phyloP scores from a whole-genome alignment of 1,140 invertebrate species.

The Zophobas atratus region DNA sequence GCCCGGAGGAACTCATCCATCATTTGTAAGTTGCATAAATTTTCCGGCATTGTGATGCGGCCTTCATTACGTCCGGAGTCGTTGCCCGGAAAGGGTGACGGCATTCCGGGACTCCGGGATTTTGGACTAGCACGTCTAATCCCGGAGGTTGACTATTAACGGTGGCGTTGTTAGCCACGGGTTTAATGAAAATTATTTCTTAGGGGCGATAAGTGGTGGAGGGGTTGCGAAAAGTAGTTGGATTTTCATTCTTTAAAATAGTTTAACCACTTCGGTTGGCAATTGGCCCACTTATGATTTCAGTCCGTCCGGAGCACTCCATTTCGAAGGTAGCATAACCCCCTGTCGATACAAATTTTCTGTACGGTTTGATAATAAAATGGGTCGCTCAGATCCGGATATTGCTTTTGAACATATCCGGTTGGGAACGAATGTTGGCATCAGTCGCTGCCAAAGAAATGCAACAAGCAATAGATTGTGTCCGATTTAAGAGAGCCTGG shows the following conservation, averaged over 20 bases:
- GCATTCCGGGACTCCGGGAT: background rate
- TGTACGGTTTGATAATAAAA: too few relatives aligned
- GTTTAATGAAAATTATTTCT: slow-evolving; percentile 35
- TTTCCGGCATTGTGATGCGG: background rate
- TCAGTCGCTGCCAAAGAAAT: too few relatives aligned
- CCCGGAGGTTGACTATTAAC: background rate
- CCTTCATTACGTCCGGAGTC: slow-evolving; percentile 5
- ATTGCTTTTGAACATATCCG: too few relatives aligned
- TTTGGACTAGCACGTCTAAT: background rate
- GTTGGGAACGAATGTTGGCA: too few relatives aligned
- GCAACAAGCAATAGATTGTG: too few relatives aligned
- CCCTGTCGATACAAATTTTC: too few relatives aligned
- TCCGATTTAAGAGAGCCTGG: too few relatives aligned
- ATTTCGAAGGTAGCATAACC: too few relatives aligned
- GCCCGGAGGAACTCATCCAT: background rate
- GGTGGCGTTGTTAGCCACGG: slow-evolving; percentile 10
- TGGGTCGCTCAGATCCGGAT: too few relatives aligned
- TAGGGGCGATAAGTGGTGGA: background rate
- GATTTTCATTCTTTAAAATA: too few relatives aligned
- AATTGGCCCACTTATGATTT: too few relatives aligned
- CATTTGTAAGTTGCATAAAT: background rate
- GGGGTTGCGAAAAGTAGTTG: background rate
- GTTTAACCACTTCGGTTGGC: background rate
- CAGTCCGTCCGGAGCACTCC: too few relatives aligned
- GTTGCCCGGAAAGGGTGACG: background rate